phyloP scores from a whole-genome alignment of 92 coral and sea anemone species.

The Muricea muricata region DNA sequence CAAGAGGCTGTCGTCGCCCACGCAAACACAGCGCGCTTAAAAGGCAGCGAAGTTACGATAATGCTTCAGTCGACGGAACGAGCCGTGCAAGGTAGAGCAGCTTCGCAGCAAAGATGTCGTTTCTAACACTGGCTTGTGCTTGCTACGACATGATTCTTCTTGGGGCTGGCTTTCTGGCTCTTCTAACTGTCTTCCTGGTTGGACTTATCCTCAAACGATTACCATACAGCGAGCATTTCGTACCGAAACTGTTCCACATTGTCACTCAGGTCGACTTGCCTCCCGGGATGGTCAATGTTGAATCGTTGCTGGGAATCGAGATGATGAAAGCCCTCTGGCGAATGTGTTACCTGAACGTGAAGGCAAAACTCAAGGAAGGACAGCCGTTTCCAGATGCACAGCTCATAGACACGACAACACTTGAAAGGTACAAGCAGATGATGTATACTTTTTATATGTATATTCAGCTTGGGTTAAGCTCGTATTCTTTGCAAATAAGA shows the following conservation, averaged over 20 bases:
- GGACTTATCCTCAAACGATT: not conserved
- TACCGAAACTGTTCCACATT: conserved; percentile 38
- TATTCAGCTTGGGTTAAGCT: too few relatives aligned
- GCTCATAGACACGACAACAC: not conserved
- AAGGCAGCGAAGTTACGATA: not conserved
- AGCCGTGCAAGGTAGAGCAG: not conserved
- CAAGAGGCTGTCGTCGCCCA: not conserved
- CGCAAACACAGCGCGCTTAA: not conserved
- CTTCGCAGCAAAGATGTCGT: not conserved
- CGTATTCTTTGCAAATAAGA: too few relatives aligned
- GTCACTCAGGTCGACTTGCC: conserved; percentile 40
- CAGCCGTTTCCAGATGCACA: conserved; percentile 9
- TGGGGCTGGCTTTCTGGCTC: not conserved
- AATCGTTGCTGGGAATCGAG: conserved; percentile 49
- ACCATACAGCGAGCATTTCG: conserved; percentile 6
- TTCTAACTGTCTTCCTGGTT: not conserved
- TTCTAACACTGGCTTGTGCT: not conserved
- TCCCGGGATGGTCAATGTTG: conserved; percentile 59
- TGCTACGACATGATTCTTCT: not conserved
- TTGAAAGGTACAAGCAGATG: not conserved
- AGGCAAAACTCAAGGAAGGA: not conserved
- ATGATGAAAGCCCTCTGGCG: conserved; percentile 72
- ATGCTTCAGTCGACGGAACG: not conserved
- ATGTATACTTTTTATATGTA: too few relatives aligned
- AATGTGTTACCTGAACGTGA: not conserved